A percentile compares a stretch with the other conserved stretches of the same genome.
phyloP scores from a whole-genome alignment of 2,113 vertebrate genomes.

The Gyps fulvus region DNA sequence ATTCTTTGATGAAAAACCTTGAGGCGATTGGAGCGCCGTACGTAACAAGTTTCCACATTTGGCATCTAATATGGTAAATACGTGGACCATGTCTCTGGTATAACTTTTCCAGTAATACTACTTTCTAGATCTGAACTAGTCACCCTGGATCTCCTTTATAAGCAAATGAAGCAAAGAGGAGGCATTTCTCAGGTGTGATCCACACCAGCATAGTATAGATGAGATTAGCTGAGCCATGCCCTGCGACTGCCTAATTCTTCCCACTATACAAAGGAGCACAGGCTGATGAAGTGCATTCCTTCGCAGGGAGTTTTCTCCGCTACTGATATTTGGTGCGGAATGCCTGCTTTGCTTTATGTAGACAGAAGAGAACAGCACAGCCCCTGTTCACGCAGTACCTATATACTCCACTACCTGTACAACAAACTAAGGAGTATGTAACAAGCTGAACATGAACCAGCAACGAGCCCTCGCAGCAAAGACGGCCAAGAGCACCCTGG shows the following conservation, averaged over 20 bases:
- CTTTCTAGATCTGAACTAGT: not conserved
- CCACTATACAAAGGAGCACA: not conserved
- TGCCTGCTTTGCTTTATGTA: not conserved
- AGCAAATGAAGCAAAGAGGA: not conserved
- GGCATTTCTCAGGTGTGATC: not conserved
- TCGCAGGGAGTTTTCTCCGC: not conserved
- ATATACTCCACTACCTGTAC: not conserved
- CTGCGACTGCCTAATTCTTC: not conserved
- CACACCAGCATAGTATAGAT: not conserved
- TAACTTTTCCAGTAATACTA: not conserved
- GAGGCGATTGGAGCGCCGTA: not conserved
- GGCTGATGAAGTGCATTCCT: not conserved
- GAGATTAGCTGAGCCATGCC: not conserved
- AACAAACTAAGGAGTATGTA: not conserved
- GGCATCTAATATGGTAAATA: not conserved
- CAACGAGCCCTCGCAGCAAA: not conserved
- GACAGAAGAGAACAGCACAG: not conserved
- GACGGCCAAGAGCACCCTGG: not conserved
- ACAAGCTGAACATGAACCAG: not conserved
- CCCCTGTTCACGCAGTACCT: not conserved
- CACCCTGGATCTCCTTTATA: not conserved
- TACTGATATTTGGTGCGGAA: not conserved
- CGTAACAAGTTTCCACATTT: not conserved
- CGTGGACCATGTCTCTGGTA: not conserved
- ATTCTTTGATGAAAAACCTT: not conserved